Conservation (phyloP, 1,140 invertebrate genomes). For the Palaemon carinicauda region DNA sequence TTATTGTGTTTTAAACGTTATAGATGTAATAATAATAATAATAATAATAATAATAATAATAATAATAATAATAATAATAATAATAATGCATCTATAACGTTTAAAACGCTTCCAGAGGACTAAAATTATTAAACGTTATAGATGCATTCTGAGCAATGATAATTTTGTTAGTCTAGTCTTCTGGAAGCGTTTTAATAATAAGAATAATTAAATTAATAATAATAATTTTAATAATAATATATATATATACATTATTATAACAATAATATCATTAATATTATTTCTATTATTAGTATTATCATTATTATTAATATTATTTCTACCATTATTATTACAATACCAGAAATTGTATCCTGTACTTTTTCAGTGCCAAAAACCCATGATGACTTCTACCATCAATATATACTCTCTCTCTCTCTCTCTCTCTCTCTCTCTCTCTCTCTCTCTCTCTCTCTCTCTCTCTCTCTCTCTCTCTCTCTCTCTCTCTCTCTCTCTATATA, state of each 20-base stretch:
- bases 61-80: not conserved
- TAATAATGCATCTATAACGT: too few relatives aligned
- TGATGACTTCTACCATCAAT: not conserved
- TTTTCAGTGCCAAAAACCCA: not conserved
- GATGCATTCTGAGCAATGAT: too few relatives aligned
- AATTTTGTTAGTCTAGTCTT: too few relatives aligned
- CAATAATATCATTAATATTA: too few relatives aligned
- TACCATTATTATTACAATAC: not conserved
- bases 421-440: not conserved
- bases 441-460: not conserved
- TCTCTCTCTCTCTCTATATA: not conserved
- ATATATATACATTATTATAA: too few relatives aligned
- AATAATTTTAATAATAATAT: too few relatives aligned
- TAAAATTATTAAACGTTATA: too few relatives aligned
- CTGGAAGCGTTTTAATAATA: too few relatives aligned
- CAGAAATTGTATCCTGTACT: not conserved
- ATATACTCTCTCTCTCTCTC: not conserved
- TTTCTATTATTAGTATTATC: not conserved
- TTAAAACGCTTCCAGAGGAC: too few relatives aligned
- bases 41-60: not conserved
- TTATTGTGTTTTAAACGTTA: not conserved
- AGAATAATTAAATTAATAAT: too few relatives aligned
- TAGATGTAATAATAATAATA: not conserved
- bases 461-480: not conserved
- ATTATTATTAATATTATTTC: not conserved